Evolutionary conservation across 1,140 invertebrate species (phyloP).

Genomic region (Idris sp.): DNA sequence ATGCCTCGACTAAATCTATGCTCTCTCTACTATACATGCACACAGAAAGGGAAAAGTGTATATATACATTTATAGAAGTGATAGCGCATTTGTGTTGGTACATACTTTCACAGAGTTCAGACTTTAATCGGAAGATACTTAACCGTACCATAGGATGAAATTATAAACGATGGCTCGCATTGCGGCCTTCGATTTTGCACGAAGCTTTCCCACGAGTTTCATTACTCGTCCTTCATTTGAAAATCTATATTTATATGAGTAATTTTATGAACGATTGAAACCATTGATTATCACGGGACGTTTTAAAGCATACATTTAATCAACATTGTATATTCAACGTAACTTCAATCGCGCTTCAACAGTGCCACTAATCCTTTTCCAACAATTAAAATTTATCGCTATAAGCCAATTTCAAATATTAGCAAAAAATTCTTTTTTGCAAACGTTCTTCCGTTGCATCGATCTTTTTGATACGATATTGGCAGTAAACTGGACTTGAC

Average conservation of each 20-base stretch:
- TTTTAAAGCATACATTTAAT: constrained; percentile 22
- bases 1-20: constrained; percentile 29
- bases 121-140: constrained; percentile 70
- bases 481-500: too few species aligned
- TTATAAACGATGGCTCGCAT: constrained; percentile 68
- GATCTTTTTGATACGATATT: too few species aligned
- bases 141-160: constrained; percentile 65
- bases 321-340: constrained; percentile 11
- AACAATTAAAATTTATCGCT: too few species aligned
- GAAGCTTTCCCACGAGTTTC: constrained; percentile 62
- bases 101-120: constrained; percentile 67
- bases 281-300: constrained; percentile 23
- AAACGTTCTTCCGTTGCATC: too few species aligned
- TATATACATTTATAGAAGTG: constrained; percentile 31
- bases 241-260: constrained; percentile 57
- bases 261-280: constrained; percentile 39
- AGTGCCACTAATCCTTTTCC: too few species aligned
- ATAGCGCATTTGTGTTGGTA: constrained; percentile 51
- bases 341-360: constrained; percentile 2
- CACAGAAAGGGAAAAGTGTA: constrained; percentile 30
- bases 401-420: too few species aligned
- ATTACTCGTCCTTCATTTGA: constrained; percentile 50
- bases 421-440: too few species aligned
- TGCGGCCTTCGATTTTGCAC: constrained; percentile 62
- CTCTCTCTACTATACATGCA: constrained; percentile 33